These are phyloP conservation scores for Cheilosia soror DNA, from an alignment of 2,888 invertebrate species.

Conservation along the genomic window DNA sequence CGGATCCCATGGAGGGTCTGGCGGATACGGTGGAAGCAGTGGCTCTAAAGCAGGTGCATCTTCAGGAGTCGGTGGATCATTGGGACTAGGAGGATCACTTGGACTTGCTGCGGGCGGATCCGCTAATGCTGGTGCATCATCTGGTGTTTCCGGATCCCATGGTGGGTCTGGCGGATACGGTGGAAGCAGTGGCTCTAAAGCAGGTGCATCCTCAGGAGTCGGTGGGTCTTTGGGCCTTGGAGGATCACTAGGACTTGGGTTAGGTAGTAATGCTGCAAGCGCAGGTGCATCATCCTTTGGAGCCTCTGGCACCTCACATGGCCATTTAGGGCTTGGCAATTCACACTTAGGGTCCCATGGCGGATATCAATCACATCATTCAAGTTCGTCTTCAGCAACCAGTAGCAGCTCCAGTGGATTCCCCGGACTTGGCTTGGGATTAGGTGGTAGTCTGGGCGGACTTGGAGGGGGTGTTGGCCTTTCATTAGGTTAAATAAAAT, in stretches of 20 bases:
- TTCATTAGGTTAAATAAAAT: conserved; percentile 1
- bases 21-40: conserved; percentile 2
- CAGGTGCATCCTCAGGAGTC: neutral
- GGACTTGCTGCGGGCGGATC: neutral
- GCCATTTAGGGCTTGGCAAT: neutral
- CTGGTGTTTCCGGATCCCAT: neutral
- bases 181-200: neutral
- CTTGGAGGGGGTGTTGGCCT: conserved; percentile 21
- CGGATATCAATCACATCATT: neutral
- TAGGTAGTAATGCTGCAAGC: neutral
- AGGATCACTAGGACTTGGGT: conserved; percentile 9
- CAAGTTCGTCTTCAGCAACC: neutral
- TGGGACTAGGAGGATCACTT: neutral
- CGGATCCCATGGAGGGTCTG: conserved; percentile 7
- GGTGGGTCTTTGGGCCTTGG: neutral
- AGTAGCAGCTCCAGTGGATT: conserved; percentile 1
- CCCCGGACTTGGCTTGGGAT: conserved; percentile 1
- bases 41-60: neutral
- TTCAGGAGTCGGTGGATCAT: neutral
- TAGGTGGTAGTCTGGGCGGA: conserved; percentile 5
- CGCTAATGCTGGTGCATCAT: neutral
- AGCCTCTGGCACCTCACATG: neutral
- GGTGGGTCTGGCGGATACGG: neutral
- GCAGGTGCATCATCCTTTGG: neutral
- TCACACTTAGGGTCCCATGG: neutral